These are phyloP conservation scores for Drosophila melanogaster DNA, from an alignment of 1,140 invertebrate genomes.

Conservation along the genomic window Release_6_plus_ISO1_MT NC_004354.4:12777001-12777500, in stretches of 20 bases:
- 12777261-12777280: not conserved
- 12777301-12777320: constrained; percentile 28
- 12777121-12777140: constrained; percentile 93
- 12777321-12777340: constrained; percentile 43
- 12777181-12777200: constrained; percentile 90
- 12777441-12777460: constrained; percentile 14
- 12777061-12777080: constrained; percentile 87
- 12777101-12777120: constrained; percentile 93
- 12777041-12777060: constrained; percentile 29
- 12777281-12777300: not conserved
- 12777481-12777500: not conserved
- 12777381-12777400: constrained; percentile 1
- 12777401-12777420: not conserved
- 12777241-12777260: not conserved
- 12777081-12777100: constrained; percentile 94
- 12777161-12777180: constrained; percentile 92
- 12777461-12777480: constrained; percentile 1
- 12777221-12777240: constrained; percentile 84
- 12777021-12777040: too few species aligned
- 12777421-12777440: constrained; percentile 54
- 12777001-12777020: too few species aligned
- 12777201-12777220: constrained; percentile 91
- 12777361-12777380: constrained; percentile 47
- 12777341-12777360: constrained; percentile 33
- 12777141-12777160: constrained; percentile 94